Percentiles rank a stretch among this genome's conserved stretches.
Evolutionary conservation across 2,797 vertebrate species (phyloP).

Genomic region (Myripristis murdjan): DNA sequence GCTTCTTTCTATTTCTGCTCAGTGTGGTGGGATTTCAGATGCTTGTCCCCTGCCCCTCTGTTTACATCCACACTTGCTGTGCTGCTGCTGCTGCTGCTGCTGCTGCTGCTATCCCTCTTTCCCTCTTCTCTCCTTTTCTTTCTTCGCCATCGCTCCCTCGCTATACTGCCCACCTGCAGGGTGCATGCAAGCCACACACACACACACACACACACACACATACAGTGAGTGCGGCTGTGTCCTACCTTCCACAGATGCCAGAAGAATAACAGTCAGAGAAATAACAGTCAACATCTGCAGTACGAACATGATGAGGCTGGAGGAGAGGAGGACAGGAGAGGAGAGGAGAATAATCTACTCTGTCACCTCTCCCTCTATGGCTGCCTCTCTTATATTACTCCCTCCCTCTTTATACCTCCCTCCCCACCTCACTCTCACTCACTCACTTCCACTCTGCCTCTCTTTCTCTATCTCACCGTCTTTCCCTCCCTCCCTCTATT

Average conservation of each 20-base stretch:
- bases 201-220: constrained; percentile 37
- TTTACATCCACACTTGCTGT: constrained; percentile 74
- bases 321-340: constrained; percentile 55
- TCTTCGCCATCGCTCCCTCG: constrained; percentile 74
- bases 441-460: constrained; percentile 78
- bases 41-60: constrained; percentile 63
- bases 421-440: constrained; percentile 78
- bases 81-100: constrained; percentile 54
- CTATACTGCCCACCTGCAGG: constrained; percentile 77
- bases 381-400: constrained; percentile 86
- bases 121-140: constrained; percentile 62
- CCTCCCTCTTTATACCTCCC: constrained; percentile 84
- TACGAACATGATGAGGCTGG: constrained; percentile 86
- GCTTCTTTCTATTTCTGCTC: constrained; percentile 33
- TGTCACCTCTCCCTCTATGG: constrained; percentile 85
- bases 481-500: constrained; percentile 75
- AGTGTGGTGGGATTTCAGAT: constrained; percentile 56
- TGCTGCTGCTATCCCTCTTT: constrained; percentile 60
- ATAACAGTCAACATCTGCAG: constrained; percentile 86
- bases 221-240: constrained; percentile 61
- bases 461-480: constrained; percentile 69
- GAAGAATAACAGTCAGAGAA: constrained; percentile 82
- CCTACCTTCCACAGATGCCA: constrained; percentile 88
- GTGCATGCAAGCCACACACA: constrained; percentile 57
- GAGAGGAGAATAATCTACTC: constrained; percentile 80